A percentile compares a stretch with the other conserved stretches of the same genome.
Evolutionary conservation across 2,113 vertebrate genomes (phyloP).

Genomic region (Phainopepla nitens): DNA sequence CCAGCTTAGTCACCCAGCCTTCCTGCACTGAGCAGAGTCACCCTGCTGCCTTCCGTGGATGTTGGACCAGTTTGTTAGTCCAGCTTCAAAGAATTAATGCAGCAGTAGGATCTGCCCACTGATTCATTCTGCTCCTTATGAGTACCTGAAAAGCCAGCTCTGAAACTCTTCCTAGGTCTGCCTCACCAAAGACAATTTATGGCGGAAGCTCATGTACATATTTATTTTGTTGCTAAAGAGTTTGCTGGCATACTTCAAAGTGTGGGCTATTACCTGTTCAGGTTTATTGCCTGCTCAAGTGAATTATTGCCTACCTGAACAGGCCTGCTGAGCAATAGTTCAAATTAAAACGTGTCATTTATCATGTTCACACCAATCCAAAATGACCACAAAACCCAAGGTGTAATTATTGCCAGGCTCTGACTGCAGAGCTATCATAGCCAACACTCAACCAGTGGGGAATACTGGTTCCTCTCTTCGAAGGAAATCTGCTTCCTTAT

Average conservation of each 20-base stretch:
- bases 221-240: conserved; percentile 66
- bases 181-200: conserved; percentile 53
- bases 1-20: conserved; percentile 13
- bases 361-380: conserved; percentile 65
- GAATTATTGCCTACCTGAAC: conserved; percentile 67
- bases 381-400: conserved; percentile 52
- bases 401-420: conserved; percentile 67
- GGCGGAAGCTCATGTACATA: conserved; percentile 52
- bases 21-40: background rate
- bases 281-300: conserved; percentile 68
- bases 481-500: background rate
- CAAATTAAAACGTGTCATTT: conserved; percentile 75
- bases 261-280: conserved; percentile 61
- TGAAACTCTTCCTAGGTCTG: conserved; percentile 49
- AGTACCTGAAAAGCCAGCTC: conserved; percentile 64
- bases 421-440: conserved; percentile 28
- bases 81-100: conserved; percentile 31
- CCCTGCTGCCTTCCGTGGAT: background rate
- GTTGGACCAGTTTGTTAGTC: background rate
- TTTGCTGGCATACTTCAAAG: conserved; percentile 71
- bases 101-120: conserved; percentile 23
- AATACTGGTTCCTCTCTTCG: background rate
- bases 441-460: background rate
- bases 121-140: conserved; percentile 24
- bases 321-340: conserved; percentile 73